Percentiles rank a stretch among this genome's conserved stretches.
These are phyloP conservation scores for Hormaphis cornu DNA, from an alignment of 1,140 invertebrate genomes.

Conservation along the genomic window DNA sequence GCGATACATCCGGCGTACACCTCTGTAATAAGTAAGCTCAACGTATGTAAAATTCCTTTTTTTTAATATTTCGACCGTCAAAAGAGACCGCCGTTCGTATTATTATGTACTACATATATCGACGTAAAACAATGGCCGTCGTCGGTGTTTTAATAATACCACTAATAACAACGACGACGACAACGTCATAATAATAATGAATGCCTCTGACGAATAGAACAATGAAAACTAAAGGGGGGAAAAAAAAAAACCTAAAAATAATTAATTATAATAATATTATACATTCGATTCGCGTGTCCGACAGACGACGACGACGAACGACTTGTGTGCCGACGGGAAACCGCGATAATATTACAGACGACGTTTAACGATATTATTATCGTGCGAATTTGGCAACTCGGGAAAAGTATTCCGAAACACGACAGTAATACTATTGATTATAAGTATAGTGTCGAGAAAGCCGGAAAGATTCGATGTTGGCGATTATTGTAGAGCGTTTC, in stretches of 20 bases:
- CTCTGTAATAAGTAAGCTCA: no score
- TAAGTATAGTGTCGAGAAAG: no score
- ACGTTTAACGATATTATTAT: background rate
- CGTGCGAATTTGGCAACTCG: background rate
- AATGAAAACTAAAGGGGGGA: background rate
- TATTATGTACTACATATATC: no score
- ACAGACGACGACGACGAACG: background rate
- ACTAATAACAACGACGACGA: no score
- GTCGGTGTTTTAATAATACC: background rate
- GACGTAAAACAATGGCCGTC: background rate
- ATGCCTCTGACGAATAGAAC: background rate
- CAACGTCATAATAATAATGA: no score
- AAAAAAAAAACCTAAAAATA: background rate
- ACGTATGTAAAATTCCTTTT: no score
- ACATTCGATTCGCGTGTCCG: slow-evolving; percentile 1
- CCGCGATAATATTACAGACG: no score
- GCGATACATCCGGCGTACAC: no score
- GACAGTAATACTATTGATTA: background rate
- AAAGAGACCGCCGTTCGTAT: background rate
- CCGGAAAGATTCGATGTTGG: no score
- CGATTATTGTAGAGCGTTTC: no score
- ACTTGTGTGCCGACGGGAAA: background rate
- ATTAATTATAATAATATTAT: no score
- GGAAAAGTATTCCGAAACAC: background rate
- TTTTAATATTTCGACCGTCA: background rate